Conservation (phyloP, 2,797 vertebrate species). For the Gymnoscopelus braueri region DNA sequence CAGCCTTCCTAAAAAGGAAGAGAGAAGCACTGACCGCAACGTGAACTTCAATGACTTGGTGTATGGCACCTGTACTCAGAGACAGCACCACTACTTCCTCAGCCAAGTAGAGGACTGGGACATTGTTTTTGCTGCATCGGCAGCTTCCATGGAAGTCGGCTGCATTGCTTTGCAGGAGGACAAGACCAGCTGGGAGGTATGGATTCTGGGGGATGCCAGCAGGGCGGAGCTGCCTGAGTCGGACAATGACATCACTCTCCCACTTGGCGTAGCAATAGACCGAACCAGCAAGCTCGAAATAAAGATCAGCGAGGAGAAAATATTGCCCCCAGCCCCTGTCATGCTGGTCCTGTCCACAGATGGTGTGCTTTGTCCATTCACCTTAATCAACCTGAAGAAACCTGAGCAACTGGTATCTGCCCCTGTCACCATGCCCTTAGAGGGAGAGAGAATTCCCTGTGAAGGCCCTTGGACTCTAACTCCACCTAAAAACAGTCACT, state of each 20-base stretch:
- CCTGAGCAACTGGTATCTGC: constrained; percentile 82
- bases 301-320: constrained; percentile 92
- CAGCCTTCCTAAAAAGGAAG: constrained; percentile 94
- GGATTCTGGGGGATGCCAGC: constrained; percentile 93
- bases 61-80: constrained; percentile 87
- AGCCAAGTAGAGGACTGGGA: constrained; percentile 94
- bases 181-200: constrained; percentile 93
- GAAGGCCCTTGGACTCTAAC: constrained; percentile 73
- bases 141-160: constrained; percentile 94
- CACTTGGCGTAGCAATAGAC: constrained; percentile 91
- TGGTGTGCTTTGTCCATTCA: constrained; percentile 93
- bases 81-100: constrained; percentile 94
- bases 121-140: constrained; percentile 91
- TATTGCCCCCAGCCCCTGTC: constrained; percentile 86
- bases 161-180: constrained; percentile 92
- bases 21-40: constrained; percentile 87
- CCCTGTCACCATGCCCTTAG: constrained; percentile 67
- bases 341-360: constrained; percentile 94
- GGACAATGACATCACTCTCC: constrained; percentile 92
- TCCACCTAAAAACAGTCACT: too few relatives aligned
- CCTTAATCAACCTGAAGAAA: constrained; percentile 90
- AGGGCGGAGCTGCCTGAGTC: constrained; percentile 94
- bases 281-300: constrained; percentile 90
- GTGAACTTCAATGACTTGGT: constrained; percentile 94
- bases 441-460: constrained; percentile 86